Evolutionary conservation across 2,888 invertebrate species (phyloP), one percentile per base, ranked within the genome.

Genomic region (Phaedon cochleariae): DNA sequence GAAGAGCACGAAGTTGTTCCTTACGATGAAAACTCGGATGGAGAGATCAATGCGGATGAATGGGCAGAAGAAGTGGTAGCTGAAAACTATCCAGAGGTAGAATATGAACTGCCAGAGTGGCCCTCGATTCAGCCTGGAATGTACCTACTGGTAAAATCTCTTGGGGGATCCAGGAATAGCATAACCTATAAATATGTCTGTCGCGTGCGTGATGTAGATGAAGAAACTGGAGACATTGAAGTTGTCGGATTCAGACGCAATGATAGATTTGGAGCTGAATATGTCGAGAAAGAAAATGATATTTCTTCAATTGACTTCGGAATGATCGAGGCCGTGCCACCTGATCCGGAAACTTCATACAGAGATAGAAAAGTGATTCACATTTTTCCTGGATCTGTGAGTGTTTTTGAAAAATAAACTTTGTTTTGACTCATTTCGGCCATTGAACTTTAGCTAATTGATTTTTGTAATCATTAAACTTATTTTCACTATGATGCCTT

Each of bases 221-320:
- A n/a, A n/a, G n/a, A n/a, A n/a, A n/a, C n/a, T n/a, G n/a, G n/a
- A n/a, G n/a, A n/a, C n/a, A n/a, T n/a, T n/a, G n/a, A 12, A 51
- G 22, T 22, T 51, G 22, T 51, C 26, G 51, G 51, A 51, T 51
- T 51, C 51, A 51, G 51, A 51, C 51, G 51, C 22, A 51, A 51
- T 20, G 51, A 22, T 26, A 22, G 51, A 51, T 21, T 51, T 10
- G 51, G 22, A 22, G 12, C 51, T 51, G 51, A 51, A 51, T 49
- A 51, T 20, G 22, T 21, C 26, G 51, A 52, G 12, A 52, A n/a
- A 26, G 52, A 26, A 52, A 52, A n/a, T 26, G 52, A 52, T 52
- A 52, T 52, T 29, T 52, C 52, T 29, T 29, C 52, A 31, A 31
- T 52, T 26, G 31, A 52, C 22, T 52, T 52, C 15, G 52, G 29